Base-by-base conservation (phyloP, 2,113 vertebrate species). In the Eulemur macaco region DNA sequence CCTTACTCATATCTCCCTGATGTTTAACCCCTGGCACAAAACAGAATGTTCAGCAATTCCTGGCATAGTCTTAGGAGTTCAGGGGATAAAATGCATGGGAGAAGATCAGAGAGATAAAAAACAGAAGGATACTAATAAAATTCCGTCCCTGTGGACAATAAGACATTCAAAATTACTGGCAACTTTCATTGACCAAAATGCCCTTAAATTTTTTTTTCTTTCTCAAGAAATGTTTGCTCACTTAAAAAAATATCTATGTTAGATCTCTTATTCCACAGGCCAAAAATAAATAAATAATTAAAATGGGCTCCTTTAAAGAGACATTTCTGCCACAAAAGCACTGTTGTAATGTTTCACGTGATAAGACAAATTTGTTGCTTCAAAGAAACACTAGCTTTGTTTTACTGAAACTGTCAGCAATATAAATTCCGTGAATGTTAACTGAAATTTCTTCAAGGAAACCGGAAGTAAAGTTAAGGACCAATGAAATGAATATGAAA, bases 21-120 rank as follows among this genome's bases (percentile, higher is more conserved):
- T 76, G 76, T 81, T 95, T 97, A 97, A 97, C 84, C 84, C 76
- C 82, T 96, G 84, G 96, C 83, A 66, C n/a, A 45, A 76, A 92
- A 84, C 58, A 74, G 34, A 95, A 77, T 52, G 76, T 88, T 82
- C 25, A 94, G 52, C 39, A 21, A 68, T 89, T 94, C 87, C 93
- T 91, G 58, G 86, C 50, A 90, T 89, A 96, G 58, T 81, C 84
- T 66, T 78, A 37, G 31, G 60, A 90, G 47, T 93, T 66, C 91
- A 84, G 69, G 39, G 39, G 47, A 89, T 80, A 89, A 95, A 74
- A 66, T 77, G 17, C 78, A 82, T 69, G 47, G 66, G 31, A 95
- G n/a, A 89, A 71, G 74, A 77, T 63, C 56, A 86, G 80, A 95
- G 45, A 95, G 90, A 73, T 15, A 39, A 89, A 25, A 94, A 85